These are phyloP conservation scores for Cephus cinctus DNA, from an alignment of 1,140 invertebrate species.

Conservation along the genomic window DNA sequence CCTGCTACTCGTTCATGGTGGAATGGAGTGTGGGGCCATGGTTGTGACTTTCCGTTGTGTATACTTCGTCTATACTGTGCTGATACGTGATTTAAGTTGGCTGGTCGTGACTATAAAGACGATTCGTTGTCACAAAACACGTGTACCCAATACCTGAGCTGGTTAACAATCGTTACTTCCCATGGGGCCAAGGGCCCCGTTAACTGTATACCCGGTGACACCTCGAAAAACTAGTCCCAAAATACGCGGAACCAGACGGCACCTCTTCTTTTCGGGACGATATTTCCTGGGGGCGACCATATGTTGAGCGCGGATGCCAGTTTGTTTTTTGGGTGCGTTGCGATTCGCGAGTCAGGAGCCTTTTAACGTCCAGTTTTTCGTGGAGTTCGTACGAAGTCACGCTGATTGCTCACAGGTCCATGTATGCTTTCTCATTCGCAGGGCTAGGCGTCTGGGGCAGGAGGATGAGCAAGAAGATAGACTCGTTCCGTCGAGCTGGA, in stretches of 20 bases:
- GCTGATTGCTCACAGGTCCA: too few species aligned
- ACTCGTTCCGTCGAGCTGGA: constrained; percentile 69
- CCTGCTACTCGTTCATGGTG: too few species aligned
- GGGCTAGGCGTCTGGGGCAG: constrained; percentile 77
- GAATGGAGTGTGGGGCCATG: too few species aligned
- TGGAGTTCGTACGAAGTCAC: too few species aligned
- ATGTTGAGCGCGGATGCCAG: constrained; percentile 28
- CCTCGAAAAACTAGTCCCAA: constrained; percentile 42
- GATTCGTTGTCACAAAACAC: constrained; percentile 39
- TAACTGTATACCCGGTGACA: constrained; percentile 24
- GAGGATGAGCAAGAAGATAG: constrained; percentile 75
- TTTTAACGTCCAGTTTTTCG: too few species aligned
- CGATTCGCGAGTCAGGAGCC: too few species aligned
- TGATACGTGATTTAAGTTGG: too few species aligned
- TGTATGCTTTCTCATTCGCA: too few species aligned
- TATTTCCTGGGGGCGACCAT: constrained; percentile 15
- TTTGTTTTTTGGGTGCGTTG: constrained; percentile 27
- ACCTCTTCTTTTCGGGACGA: constrained; percentile 5
- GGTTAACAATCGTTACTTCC: constrained; percentile 31
- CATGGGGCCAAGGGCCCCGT: constrained; percentile 12
- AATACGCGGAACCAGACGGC: constrained; percentile 33
- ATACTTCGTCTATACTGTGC: too few species aligned
- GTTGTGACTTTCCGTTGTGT: too few species aligned
- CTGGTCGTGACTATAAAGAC: too few species aligned
- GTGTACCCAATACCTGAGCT: constrained; percentile 39